Conservation (phyloP, 2,888 invertebrate species). For the Pseudococcus jackbeardsleyi region DNA sequence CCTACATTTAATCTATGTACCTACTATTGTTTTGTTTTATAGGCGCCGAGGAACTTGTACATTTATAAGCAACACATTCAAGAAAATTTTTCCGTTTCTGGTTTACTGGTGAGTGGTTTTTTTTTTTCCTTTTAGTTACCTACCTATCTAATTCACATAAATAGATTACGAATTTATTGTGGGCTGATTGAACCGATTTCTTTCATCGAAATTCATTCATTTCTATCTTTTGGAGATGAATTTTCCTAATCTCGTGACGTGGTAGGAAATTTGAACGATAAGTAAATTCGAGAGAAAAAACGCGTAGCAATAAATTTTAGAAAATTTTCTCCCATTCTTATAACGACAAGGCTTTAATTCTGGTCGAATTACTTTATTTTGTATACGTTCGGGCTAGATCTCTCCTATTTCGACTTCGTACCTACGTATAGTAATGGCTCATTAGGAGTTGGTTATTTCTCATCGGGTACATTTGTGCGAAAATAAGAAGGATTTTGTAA, state of each 20-base stretch:
- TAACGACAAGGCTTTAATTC: neutral
- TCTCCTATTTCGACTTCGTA: neutral
- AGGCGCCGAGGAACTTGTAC: neutral
- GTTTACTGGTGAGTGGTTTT: conserved; percentile 16
- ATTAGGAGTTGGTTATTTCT: conserved; percentile 1
- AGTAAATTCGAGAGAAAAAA: neutral
- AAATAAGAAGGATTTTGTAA: neutral
- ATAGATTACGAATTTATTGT: neutral
- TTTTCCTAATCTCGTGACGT: too few species aligned
- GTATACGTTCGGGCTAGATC: neutral
- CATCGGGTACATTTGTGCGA: neutral
- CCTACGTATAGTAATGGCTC: neutral
- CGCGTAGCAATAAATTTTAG: neutral
- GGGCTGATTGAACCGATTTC: neutral
- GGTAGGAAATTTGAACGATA: neutral
- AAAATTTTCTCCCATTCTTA: neutral
- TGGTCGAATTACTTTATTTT: conserved; percentile 10
- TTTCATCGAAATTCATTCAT: neutral
- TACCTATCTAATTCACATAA: neutral
- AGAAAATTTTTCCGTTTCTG: neutral
- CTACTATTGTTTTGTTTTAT: neutral
- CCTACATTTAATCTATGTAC: too few species aligned
- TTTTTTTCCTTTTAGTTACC: too few species aligned
- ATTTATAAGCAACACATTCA: conserved; percentile 20
- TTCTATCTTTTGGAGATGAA: neutral